Percentiles rank a stretch among this genome's conserved stretches.
These are phyloP conservation scores for Morelia viridis DNA, from an alignment of 2,797 vertebrate species.

Conservation along the genomic window DNA sequence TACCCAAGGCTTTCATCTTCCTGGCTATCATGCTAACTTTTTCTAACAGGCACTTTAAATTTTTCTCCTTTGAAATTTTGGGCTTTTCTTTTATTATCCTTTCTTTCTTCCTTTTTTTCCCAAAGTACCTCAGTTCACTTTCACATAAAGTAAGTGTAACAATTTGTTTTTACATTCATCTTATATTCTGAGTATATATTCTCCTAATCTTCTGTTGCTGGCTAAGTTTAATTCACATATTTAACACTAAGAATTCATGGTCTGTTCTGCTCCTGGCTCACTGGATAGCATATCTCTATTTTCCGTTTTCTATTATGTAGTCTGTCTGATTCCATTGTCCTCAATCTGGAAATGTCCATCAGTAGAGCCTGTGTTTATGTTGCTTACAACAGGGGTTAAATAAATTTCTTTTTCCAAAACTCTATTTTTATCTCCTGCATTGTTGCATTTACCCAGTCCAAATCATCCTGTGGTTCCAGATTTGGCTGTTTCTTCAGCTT, in stretches of 20 bases:
- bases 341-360: not conserved
- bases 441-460: not conserved
- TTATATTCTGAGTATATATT: too few relatives aligned
- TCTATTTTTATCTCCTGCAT: not conserved
- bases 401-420: not conserved
- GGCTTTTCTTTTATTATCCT: not conserved
- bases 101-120: not conserved
- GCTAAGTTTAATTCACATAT: not conserved
- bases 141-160: not conserved
- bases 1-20: not conserved
- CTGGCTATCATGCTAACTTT: not conserved
- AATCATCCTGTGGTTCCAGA: not conserved
- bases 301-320: not conserved
- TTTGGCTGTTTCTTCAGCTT: not conserved
- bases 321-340: not conserved
- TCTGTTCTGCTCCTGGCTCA: not conserved
- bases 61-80: not conserved
- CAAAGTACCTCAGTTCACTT: not conserved
- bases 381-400: not conserved
- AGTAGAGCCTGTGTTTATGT: not conserved
- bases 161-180: too few relatives aligned
- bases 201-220: too few relatives aligned
- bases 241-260: not conserved
- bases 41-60: not conserved
- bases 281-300: not conserved